Evolutionary conservation across 2,113 vertebrate species (phyloP), one percentile per base, ranked within the genome.

Genomic region (Carassius carassius): DNA sequence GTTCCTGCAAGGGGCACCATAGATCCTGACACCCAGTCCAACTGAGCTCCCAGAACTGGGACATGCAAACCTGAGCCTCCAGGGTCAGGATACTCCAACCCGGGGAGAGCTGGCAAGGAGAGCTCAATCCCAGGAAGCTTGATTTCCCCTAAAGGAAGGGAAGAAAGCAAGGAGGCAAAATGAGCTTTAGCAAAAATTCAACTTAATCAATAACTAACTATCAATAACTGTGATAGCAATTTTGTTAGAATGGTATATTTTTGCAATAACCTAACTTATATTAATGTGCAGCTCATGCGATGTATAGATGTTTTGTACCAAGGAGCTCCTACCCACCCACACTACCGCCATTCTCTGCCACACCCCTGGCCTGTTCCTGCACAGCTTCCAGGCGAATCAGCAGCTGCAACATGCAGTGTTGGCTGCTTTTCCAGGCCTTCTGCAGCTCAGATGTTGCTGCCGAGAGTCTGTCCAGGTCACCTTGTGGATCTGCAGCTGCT

Each of bases 81-180:
- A 0, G 97, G 95, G 82, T 98, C 97, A 51, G 95, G 96, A 87
- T 98, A 97, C 72, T 97, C 94, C 94, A 97, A 91, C 29, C 96
- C 96, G 23, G 95, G 92, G n/a, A 97, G 90, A 51, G 95, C 95
- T 0, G 96, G 94, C 44, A 96, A 87, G 89, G 90, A 90, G 32
- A 93, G 63, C 70, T 93, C 94, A 37, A 94, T 94, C 84, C 92
- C 91, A 0, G 94, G 91, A 47, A 95, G 94, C 78, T 89, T 88
- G 89, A 97, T 93, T 82, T 92, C 91, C 56, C 96, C 96, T 98
- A n/a, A 44, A 23, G 21, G 9, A 19, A 19, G 10, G 21, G 10
- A 19, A 72, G 19, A 72, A 72, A n/a, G 69, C 32, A 70, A 70
- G 65, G 7, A 19, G 14, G 29, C 25, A 32, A 32, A 65, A 25